phyloP scores from a whole-genome alignment of 2,888 invertebrate genomes.

The Hydrotaea cyrtoneurina region DNA sequence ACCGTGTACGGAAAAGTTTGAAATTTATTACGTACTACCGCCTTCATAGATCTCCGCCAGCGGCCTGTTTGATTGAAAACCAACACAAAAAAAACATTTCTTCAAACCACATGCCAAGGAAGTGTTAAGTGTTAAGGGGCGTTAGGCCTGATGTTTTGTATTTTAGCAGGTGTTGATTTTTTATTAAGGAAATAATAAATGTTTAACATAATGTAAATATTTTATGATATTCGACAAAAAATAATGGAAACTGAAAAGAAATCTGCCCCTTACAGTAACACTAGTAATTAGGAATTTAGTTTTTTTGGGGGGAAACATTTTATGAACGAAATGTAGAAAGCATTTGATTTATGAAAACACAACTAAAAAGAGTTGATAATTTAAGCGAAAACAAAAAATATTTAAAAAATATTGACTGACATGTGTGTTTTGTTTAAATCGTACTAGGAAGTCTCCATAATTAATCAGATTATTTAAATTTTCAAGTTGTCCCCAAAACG shows the following conservation, averaged over 20 bases:
- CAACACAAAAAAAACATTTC: not conserved
- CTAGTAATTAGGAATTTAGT: not conserved
- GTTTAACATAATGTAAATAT: not conserved
- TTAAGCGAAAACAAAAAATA: too few relatives aligned
- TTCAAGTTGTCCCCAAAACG: too few relatives aligned
- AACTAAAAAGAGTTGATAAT: too few relatives aligned
- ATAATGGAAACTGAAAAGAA: not conserved
- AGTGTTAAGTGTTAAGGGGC: not conserved
- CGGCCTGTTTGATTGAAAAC: not conserved
- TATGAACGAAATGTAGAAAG: too few relatives aligned
- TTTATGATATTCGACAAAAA: not conserved
- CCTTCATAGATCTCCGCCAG: not conserved
- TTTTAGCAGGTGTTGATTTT: not conserved
- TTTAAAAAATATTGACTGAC: too few relatives aligned
- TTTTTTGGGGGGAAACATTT: too few relatives aligned
- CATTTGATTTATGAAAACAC: too few relatives aligned
- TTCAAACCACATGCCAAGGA: not conserved
- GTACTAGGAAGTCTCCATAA: too few relatives aligned
- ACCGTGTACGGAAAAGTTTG: not conserved
- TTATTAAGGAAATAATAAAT: slow-evolving; percentile 11
- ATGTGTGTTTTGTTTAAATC: too few relatives aligned
- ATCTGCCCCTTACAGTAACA: too few relatives aligned
- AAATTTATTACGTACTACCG: not conserved
- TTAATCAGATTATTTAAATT: too few relatives aligned
- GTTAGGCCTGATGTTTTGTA: not conserved